Conservation (phyloP, 2,113 vertebrate species). For the Phainopepla nitens region DNA sequence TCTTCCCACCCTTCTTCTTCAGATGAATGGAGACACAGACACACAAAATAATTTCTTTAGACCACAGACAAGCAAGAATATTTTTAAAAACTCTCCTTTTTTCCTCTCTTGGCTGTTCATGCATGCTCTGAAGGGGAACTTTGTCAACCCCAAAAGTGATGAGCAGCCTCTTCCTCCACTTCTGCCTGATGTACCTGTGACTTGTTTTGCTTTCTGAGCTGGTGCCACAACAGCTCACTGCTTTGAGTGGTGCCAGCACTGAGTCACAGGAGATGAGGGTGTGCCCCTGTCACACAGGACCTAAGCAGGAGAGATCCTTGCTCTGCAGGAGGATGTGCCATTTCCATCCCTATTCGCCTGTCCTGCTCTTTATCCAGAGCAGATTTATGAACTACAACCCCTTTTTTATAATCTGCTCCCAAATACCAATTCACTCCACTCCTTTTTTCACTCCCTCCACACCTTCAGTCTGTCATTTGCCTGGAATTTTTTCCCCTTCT, state of each 20-base stretch:
- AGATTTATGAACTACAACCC: neutral
- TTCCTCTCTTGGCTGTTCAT: neutral
- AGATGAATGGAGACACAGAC: neutral
- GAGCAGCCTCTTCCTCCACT: neutral
- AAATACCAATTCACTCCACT: neutral
- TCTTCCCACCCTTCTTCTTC: neutral
- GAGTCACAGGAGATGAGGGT: neutral
- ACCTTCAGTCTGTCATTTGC: constrained; percentile 38
- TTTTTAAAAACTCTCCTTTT: neutral
- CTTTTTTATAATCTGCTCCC: neutral
- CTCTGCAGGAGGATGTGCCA: neutral
- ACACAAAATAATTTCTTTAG: neutral
- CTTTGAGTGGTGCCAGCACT: neutral
- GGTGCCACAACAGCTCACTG: neutral
- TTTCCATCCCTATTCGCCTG: fast-evolving
- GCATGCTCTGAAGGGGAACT: neutral
- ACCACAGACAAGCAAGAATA: neutral
- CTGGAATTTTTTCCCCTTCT: constrained; percentile 19
- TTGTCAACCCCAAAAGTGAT: fast-evolving
- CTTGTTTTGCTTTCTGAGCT: neutral
- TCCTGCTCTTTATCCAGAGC: neutral
- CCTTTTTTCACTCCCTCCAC: neutral
- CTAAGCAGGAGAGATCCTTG: neutral
- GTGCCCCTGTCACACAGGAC: neutral
- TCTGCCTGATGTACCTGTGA: neutral